Base-by-base conservation (phyloP, 2,888 invertebrate genomes). In the Acanthosepion esculentum region DNA sequence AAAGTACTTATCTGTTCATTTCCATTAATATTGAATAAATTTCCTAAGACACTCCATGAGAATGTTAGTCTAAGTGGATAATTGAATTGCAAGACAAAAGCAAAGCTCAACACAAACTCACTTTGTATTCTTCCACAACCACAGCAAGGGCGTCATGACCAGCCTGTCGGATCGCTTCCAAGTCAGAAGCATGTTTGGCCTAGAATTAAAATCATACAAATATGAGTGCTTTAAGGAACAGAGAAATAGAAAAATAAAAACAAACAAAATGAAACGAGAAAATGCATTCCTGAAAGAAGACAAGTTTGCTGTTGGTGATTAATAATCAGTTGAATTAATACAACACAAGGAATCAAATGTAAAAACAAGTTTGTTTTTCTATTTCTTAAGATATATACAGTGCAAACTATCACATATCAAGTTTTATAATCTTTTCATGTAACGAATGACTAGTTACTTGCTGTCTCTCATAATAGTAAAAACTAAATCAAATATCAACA, bases 41-140 rank as follows among this genome's bases (percentile, higher is more conserved):
- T 64, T 29, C 12, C 26, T 64, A 29, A 64, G n/a, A 78, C 8
- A 78, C n/a, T 78, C 7, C 1, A 78, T 78, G n/a, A 78, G 78
- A 78, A 78, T 78, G 12, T 78, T n/a, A 78, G n/a, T 29, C 78
- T n/a, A 15, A 78, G 2, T 78, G 15, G 15, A 78, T 78, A n/a
- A n/a, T 29, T n/a, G n/a, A 78, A 78, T n/a, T 18, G n/a, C 10
- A 33, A 78, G n/a, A 78, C 5, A 33, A n/a, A 41, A n/a, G n/a
- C 3, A n/a, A n/a, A n/a, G 15, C 33, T n/a, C n/a, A n/a, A 15
- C 78, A 15, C 2, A 5, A 50, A 93, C 93, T 93, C 18, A 96
- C 96, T 96, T 96, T 96, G 95, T 97, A 97, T 94, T 97, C 96
- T 50, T 96, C 96, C n/a, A 97, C 96, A 23, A 97, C 96, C 5